Base-by-base conservation (phyloP, 23 tunicate genomes). In the Diplosoma virens region DNA sequence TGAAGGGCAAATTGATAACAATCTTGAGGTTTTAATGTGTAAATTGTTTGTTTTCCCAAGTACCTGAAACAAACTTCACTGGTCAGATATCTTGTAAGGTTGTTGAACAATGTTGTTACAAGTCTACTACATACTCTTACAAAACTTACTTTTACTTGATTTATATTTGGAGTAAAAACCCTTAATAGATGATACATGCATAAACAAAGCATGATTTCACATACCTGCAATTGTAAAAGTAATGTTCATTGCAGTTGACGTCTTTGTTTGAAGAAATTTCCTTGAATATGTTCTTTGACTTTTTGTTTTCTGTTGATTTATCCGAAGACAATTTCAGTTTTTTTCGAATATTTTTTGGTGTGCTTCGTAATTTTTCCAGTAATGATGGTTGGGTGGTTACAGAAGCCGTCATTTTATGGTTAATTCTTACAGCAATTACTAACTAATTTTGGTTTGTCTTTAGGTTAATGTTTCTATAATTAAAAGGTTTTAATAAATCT, bases 21-120 rank as follows among this genome's bases (percentile, higher is more conserved):
- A 54, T 80, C 84, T 45, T 79, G 85, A 11, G 93, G 93, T 53
- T 86, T 80, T 33, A 86, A 41, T 16, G 93, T 86, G 60, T 86
- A 86, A 27, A 86, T 74, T 0, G 85, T 73, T 47, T 79, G 61
- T 59, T 67, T 60, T 18, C 93, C 93, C 32, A 86, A 47, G 53
- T 70, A 86, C 36, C 93, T 86, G 71, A n/a, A n/a, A n/a, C n/a
- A n/a, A n/a, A n/a, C n/a, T n/a, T n/a, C n/a, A n/a, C n/a, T n/a
- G n/a, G n/a, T n/a, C n/a, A n/a, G n/a, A n/a, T n/a, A n/a, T n/a
- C n/a, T n/a, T n/a, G n/a, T n/a, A n/a, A n/a, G n/a, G n/a, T n/a
- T n/a, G n/a, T n/a, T n/a, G n/a, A n/a, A n/a, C n/a, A n/a, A n/a
- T n/a, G n/a, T n/a, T n/a, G n/a, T n/a, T n/a, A n/a, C n/a, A n/a